Evolutionary conservation across 30 jellyfish, hydroid and myxozoan species (phyloP).

Genomic region (Aurelia sp.): DNA sequence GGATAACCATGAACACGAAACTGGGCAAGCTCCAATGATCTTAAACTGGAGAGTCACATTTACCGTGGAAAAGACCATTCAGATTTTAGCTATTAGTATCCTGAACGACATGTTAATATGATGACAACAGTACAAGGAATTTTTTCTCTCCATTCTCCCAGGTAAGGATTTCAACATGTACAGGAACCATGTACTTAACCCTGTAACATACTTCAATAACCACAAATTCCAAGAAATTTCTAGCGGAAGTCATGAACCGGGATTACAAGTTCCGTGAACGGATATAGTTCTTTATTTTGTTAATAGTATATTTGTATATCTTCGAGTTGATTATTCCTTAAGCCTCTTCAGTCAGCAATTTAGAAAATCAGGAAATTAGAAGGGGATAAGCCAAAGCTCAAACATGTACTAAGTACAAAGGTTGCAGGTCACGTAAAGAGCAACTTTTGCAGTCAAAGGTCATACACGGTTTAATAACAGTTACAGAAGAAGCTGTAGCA

Average conservation of each 20-base stretch:
- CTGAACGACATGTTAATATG: no score
- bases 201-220: background rate
- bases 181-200: background rate
- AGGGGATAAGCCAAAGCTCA: constrained; percentile 3
- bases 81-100: no score
- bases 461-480: no score
- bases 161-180: no score
- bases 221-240: background rate
- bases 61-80: no score
- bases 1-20: no score
- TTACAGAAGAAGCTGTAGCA: no score
- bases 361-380: constrained; percentile 22
- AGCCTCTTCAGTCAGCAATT: constrained; percentile 34
- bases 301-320: constrained; percentile 12
- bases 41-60: no score
- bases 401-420: background rate
- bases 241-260: constrained; percentile 30
- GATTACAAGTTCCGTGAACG: constrained; percentile 30
- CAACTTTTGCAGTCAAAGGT: no score
- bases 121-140: no score
- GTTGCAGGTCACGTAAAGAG: background rate
- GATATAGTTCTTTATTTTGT: constrained; percentile 2
- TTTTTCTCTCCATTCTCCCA: no score
- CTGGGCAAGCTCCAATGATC: no score
- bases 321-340: constrained; percentile 2